Conservation (phyloP, 1,140 invertebrate species). For the Nymphalis io region DNA sequence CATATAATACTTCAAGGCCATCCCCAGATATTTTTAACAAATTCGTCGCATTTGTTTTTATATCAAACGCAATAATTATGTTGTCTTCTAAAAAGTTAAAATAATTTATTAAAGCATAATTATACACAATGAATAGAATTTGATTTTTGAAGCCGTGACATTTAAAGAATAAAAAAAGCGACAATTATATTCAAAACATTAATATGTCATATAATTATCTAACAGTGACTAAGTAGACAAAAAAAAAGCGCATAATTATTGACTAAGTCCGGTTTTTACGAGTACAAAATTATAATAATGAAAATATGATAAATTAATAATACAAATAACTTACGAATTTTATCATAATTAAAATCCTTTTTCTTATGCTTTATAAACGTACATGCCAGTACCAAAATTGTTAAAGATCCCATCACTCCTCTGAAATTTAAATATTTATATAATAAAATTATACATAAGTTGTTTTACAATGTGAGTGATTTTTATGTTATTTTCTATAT, state of each 20-base stretch:
- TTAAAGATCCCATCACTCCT: conserved; percentile 24
- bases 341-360: conserved; percentile 16
- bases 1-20: conserved; percentile 76
- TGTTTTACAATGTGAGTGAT: background rate
- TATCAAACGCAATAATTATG: conserved; percentile 57
- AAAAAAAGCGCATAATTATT: too few relatives aligned
- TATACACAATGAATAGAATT: too few relatives aligned
- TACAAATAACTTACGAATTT: conserved; percentile 14
- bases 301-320: background rate
- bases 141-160: too few relatives aligned
- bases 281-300: too few relatives aligned
- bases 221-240: too few relatives aligned
- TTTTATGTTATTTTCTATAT: too few relatives aligned
- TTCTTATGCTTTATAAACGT: conserved; percentile 37
- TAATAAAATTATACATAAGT: conserved; percentile 4
- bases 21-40: conserved; percentile 57
- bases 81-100: conserved; percentile 44
- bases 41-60: conserved; percentile 60
- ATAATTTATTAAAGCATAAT: too few relatives aligned
- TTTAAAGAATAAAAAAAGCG: too few relatives aligned
- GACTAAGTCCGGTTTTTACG: too few relatives aligned
- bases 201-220: too few relatives aligned
- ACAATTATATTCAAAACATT: too few relatives aligned
- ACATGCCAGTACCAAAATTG: conserved; percentile 30
- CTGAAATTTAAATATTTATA: too few relatives aligned